Percentiles rank a stretch among this genome's conserved stretches.
These are phyloP conservation scores for Myotis yumanensis DNA, from an alignment of 2,113 vertebrate genomes.

Conservation along the genomic window DNA sequence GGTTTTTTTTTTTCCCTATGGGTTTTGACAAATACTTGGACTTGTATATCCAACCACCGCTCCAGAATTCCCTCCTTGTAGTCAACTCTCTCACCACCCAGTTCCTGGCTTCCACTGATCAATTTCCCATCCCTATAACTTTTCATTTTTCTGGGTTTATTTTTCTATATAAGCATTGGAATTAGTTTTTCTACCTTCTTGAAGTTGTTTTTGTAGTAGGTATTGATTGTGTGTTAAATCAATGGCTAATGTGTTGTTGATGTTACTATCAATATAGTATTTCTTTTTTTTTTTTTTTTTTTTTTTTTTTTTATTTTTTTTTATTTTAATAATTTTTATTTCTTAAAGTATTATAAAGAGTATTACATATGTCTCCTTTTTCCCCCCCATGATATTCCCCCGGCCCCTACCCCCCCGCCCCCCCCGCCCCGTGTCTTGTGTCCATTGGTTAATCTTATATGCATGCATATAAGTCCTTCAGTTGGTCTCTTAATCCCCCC, in stretches of 20 bases:
- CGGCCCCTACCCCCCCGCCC: too few relatives aligned
- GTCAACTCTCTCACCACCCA: neutral
- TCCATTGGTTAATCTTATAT: too few relatives aligned
- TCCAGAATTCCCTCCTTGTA: neutral
- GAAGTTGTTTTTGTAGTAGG: neutral
- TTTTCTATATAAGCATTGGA: neutral
- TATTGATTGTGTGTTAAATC: slow-evolving; percentile 1
- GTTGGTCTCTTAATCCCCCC: too few relatives aligned
- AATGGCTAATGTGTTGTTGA: neutral
- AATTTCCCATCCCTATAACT: neutral
- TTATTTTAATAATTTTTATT: too few relatives aligned
- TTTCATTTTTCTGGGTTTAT: neutral
- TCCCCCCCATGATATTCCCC: too few relatives aligned
- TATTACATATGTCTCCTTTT: too few relatives aligned
- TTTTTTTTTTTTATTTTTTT: neutral
- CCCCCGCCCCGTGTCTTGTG: too few relatives aligned
- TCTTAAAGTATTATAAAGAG: too few relatives aligned
- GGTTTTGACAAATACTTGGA: neutral
- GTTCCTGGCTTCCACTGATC: neutral
- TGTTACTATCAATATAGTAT: neutral
- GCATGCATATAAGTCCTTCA: too few relatives aligned
- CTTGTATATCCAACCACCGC: neutral
- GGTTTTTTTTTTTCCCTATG: neutral
- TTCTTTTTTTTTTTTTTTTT: neutral
- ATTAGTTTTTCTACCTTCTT: neutral